Evolutionary conservation across 2,797 vertebrate genomes (phyloP), one percentile per base, ranked within the genome.

Genomic region (Phoxinus dragarum): DNA sequence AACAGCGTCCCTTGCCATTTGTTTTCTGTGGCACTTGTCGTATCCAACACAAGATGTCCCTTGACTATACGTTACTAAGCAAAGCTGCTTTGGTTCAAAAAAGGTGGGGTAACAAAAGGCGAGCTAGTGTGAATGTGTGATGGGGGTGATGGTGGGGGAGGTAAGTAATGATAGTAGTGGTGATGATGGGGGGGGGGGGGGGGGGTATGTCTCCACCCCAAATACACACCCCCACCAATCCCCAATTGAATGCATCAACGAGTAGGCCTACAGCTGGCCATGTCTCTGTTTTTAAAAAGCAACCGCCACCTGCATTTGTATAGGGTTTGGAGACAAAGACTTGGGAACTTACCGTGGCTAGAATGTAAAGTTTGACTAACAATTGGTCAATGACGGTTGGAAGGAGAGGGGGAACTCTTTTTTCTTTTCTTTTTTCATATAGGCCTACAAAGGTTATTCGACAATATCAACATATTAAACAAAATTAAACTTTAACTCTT

Each of bases 21-120:
- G 82, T 47, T 86, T 77, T 66, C 66, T 12, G 85, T 34, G 81
- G 67, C 52, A 44, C 42, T 80, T 68, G 49, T 56, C n/a, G 82
- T 86, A 86, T 84, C 87, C 84, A 88, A 88, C 67, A 78, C 88
- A 84, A 81, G 81, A 59, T 74, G 80, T 85, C 88, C 87, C 88
- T 85, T 36, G 47, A 84, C 76, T 80, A 68, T 75, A 59, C 44
- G 90, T 90, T 87, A 88, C 88, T 88, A 91, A 88, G 89, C 31
- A 80, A 90, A 77, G 76, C 83, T 80, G 72, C 73, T 85, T 75
- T 76, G 56, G 79, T 90, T 88, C 31, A 86, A 42, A 74, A 84
- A 86, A 42, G 76, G 86, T 80, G 80, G 76, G 80, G 69, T 82
- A 85, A 89, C 82, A 89, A 90, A 87, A 88, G 19, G 76, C 42